Evolutionary conservation across 2,888 invertebrate species (phyloP).

Genomic region (Urechis unicinctus): DNA sequence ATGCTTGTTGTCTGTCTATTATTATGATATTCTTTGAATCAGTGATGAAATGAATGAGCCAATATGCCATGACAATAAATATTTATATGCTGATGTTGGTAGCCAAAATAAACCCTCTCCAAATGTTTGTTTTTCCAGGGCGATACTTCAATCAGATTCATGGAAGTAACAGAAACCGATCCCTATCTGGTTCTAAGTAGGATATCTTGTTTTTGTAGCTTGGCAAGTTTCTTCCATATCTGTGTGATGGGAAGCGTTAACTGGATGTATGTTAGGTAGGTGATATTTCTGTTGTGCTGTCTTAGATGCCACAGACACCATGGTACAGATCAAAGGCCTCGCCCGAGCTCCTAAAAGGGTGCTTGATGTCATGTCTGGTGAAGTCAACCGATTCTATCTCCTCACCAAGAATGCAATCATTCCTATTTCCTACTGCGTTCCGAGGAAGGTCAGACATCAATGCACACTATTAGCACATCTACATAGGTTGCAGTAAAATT

Average conservation of each 20-base stretch:
- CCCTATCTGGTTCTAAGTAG: slow-evolving; percentile 81
- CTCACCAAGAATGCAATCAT: slow-evolving; percentile 79
- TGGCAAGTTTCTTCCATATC: neutral
- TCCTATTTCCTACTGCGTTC: slow-evolving; percentile 91
- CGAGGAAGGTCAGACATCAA: slow-evolving; percentile 74
- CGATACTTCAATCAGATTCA: slow-evolving; percentile 82
- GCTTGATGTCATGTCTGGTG: slow-evolving; percentile 92
- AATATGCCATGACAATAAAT: too few relatives aligned
- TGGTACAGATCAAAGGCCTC: slow-evolving; percentile 93
- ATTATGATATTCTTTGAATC: too few relatives aligned
- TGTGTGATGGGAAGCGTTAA: too few relatives aligned
- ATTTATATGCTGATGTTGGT: too few relatives aligned
- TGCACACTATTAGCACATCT: too few relatives aligned
- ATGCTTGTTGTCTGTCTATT: neutral
- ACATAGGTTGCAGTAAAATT: too few relatives aligned
- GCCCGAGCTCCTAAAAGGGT: slow-evolving; percentile 87
- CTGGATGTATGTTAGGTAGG: too few relatives aligned
- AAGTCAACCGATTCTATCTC: slow-evolving; percentile 85
- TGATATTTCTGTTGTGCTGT: neutral
- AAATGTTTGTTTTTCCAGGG: slow-evolving; percentile 46
- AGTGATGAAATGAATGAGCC: too few relatives aligned
- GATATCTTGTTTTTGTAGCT: too few relatives aligned
- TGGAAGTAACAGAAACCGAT: slow-evolving; percentile 83
- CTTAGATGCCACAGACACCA: slow-evolving; percentile 64
- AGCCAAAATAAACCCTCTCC: too few relatives aligned